Evolutionary conservation across 2,888 invertebrate species (phyloP), one percentile per base, ranked within the genome.

Genomic region (Trachelus iudaicus): DNA sequence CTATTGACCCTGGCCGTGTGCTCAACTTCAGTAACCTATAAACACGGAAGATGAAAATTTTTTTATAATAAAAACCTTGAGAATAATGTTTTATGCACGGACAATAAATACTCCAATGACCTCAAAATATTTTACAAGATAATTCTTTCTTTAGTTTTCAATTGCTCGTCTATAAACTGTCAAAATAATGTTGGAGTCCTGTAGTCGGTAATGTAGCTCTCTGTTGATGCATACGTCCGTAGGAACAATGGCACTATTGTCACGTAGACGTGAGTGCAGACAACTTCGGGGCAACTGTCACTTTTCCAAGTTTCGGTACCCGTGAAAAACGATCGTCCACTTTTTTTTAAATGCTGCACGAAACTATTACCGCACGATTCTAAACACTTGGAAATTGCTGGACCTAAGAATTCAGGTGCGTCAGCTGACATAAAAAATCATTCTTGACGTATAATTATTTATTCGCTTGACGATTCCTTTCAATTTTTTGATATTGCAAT

Each of bases 231-330:
- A 71, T 11, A 31, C 31, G 71, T 71, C 30, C 30, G 11, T 30
- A 34, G 31, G 31, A 31, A 33, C 31, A 34, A 31, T 34, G 33
- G 71, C 33, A 33, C 86, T 86, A 82, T 74, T 82, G 76, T 84
- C 86, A 87, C 86, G 81, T 76, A 76, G 84, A 78, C 88, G 89
- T 82, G 81, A 80, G 69, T 34, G 12, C 77, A 89, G 88, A 80
- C 79, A 84, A 81, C 83, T 82, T 81, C 85, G 82, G 85, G 86
- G 85, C 87, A 89, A 89, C 89, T 89, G 89, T 89, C 89, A 89
- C 87, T 89, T 87, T 86, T 82, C 83, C 80, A 82, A 79, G 83
- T 87, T 73, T 73, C 69, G 69, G 69, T n/a, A 71, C 31, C 33
- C 71, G 56, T 56, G 23, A 56, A 56, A 56, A 56, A 23, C 23